Evolutionary conservation across 2,888 invertebrate genomes (phyloP).

Genomic region (Myathropa florea): DNA sequence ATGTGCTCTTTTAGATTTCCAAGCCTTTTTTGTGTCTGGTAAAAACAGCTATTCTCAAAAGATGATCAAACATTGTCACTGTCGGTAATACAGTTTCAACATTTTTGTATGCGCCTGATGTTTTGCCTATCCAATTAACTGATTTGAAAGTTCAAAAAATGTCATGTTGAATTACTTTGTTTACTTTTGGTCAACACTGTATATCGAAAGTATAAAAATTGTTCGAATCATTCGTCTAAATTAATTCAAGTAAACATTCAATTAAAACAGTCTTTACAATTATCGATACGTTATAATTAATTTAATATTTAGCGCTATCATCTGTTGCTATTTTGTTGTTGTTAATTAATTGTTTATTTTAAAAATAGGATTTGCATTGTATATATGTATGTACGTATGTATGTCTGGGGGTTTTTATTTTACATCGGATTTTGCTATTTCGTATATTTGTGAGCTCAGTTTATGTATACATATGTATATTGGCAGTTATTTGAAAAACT

Average conservation of each 20-base stretch:
- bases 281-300: slow-evolving; percentile 32
- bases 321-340: neutral
- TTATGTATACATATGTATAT: neutral
- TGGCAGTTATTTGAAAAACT: neutral
- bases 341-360: slow-evolving; percentile 2
- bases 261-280: slow-evolving; percentile 59
- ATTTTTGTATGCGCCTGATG: no score
- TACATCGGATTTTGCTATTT: neutral
- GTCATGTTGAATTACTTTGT: no score
- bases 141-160: no score
- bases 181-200: neutral
- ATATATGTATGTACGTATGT: neutral
- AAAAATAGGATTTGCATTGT: slow-evolving; percentile 42
- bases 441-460: neutral
- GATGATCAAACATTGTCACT: no score
- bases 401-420: neutral
- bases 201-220: slow-evolving; percentile 49
- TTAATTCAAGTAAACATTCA: slow-evolving; percentile 15
- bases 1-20: no score
- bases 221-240: neutral
- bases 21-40: no score
- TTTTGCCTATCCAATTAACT: no score
- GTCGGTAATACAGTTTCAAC: no score
- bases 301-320: slow-evolving; percentile 1
- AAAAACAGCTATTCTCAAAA: no score